Evolutionary conservation across 2,797 vertebrate species (phyloP).

Genomic region (Emys orbicularis): DNA sequence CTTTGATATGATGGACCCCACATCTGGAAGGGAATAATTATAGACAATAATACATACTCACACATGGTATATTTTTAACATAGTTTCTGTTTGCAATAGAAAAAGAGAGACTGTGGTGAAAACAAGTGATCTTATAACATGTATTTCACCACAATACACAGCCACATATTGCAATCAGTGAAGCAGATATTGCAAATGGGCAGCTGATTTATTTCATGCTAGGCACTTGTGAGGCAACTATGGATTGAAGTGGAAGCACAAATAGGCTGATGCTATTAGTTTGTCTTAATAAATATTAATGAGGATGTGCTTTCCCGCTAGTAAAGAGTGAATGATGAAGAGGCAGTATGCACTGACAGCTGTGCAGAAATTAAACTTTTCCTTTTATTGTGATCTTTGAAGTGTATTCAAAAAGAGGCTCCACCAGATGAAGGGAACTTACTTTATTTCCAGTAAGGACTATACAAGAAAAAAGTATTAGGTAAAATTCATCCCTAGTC

Average conservation of each 20-base stretch:
- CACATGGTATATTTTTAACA: fast-evolving
- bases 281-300: constrained; percentile 59
- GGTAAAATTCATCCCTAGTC: not conserved
- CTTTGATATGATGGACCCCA: not conserved
- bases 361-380: constrained; percentile 41
- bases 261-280: not conserved
- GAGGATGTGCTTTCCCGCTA: not conserved
- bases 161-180: not conserved
- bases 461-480: not conserved
- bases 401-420: not conserved
- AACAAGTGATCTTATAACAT: not conserved
- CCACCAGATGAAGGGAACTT: not conserved
- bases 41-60: fast-evolving
- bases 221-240: not conserved
- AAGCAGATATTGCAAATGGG: not conserved
- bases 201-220: constrained; percentile 27
- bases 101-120: not conserved
- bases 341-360: not conserved
- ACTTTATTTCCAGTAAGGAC: not conserved
- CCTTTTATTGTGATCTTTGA: constrained; percentile 50
- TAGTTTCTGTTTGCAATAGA: not conserved
- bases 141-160: not conserved
- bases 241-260: constrained; percentile 15
- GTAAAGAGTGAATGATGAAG: constrained; percentile 1
- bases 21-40: not conserved